Evolutionary conservation across 2,888 invertebrate genomes (phyloP).

Genomic region (Acleris emargana): DNA sequence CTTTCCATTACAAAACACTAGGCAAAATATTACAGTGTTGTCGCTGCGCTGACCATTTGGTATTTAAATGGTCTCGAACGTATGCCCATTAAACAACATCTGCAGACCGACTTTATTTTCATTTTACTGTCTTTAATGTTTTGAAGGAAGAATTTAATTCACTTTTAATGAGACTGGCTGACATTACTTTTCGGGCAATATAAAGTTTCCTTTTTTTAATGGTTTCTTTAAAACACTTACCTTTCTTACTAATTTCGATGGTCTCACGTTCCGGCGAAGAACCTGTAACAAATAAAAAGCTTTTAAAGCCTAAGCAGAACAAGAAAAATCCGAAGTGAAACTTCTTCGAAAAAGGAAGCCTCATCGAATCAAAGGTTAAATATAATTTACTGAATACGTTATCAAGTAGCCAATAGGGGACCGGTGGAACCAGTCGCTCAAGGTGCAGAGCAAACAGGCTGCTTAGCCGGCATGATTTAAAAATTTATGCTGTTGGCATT

Average conservation of each 20-base stretch:
- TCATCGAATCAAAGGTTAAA: conserved; percentile 63
- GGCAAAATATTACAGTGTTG: conserved; percentile 55
- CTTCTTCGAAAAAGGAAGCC: conserved; percentile 51
- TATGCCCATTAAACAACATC: conserved; percentile 45
- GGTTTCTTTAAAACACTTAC: conserved; percentile 51
- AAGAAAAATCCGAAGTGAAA: conserved; percentile 32
- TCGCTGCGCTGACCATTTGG: conserved; percentile 57
- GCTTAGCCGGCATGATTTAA: conserved; percentile 39
- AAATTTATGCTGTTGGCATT: conserved; percentile 29
- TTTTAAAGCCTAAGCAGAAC: conserved; percentile 25
- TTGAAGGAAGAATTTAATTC: conserved; percentile 23
- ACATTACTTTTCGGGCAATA: conserved; percentile 5
- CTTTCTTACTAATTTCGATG: conserved; percentile 74
- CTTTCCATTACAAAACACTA: conserved; percentile 53
- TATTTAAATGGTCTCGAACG: conserved; percentile 54
- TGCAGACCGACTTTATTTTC: conserved; percentile 32
- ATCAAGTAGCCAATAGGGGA: conserved; percentile 61
- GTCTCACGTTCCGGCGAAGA: conserved; percentile 71
- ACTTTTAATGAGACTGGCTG: conserved; percentile 1
- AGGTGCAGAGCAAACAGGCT: conserved; percentile 60
- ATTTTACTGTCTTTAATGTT: conserved; percentile 14
- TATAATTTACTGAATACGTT: conserved; percentile 65
- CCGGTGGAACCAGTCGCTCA: conserved; percentile 50
- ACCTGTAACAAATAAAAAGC: conserved; percentile 60
- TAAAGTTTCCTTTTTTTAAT: conserved; percentile 38